A percentile compares a stretch with the other conserved stretches of the same genome.
These are phyloP conservation scores for Nematostella vectensis DNA, from an alignment of 92 coral and sea anemone genomes.

Conservation along the genomic window DNA sequence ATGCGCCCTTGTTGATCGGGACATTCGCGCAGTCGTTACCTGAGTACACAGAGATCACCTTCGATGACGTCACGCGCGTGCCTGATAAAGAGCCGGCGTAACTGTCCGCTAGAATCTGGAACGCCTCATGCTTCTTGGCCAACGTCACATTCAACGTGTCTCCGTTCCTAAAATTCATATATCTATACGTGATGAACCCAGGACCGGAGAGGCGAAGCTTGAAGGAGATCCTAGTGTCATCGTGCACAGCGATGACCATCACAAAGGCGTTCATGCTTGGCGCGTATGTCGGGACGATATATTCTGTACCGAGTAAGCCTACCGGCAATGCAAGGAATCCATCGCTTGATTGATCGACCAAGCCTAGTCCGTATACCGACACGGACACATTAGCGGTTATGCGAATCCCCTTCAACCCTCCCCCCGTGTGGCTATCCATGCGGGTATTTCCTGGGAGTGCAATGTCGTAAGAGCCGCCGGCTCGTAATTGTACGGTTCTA, in stretches of 20 bases:
- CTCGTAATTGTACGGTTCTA: conserved; percentile 4
- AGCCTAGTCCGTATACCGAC: conserved; percentile 50
- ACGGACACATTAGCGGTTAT: conserved; percentile 53
- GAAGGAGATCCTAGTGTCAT: conserved; percentile 41
- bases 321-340: conserved; percentile 79
- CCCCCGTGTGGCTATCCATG: conserved; percentile 16
- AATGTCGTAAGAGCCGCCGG: conserved; percentile 31
- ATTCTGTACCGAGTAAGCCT: conserved; percentile 35
- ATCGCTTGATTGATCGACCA: conserved; percentile 36
- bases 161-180: conserved; percentile 18
- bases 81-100: conserved; percentile 55
- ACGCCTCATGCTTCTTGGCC: conserved; percentile 35
- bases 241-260: conserved; percentile 55
- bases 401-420: conserved; percentile 44
- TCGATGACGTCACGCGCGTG: conserved; percentile 51
- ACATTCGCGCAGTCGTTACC: conserved; percentile 85
- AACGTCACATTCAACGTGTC: conserved; percentile 39
- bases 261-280: conserved; percentile 42
- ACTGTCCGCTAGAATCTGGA: conserved; percentile 43
- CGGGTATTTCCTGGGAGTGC: conserved; percentile 49
- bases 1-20: conserved; percentile 18
- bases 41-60: conserved; percentile 69
- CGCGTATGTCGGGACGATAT: conserved; percentile 59
- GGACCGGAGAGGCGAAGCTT: conserved; percentile 14
- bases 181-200: conserved; percentile 12